These are phyloP conservation scores for Oreohelix idahoensis DNA, from an alignment of 1,140 invertebrate genomes.

Conservation along the genomic window DNA sequence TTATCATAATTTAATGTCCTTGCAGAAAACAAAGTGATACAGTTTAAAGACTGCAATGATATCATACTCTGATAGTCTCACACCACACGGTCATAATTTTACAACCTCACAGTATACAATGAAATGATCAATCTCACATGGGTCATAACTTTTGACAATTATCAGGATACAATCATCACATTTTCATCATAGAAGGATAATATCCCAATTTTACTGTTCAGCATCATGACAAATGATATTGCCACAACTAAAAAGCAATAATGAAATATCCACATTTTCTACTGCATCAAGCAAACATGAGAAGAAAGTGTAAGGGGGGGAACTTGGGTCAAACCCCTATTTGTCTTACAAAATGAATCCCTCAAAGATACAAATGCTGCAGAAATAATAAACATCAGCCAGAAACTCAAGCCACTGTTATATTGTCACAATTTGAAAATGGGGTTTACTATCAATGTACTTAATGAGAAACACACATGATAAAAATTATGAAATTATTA, in stretches of 20 bases:
- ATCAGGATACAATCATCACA: not conserved
- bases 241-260: not conserved
- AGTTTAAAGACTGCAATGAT: not conserved
- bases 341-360: not conserved
- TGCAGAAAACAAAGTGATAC: not conserved
- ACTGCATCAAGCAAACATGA: not conserved
- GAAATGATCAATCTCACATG: not conserved
- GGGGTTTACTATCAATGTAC: not conserved
- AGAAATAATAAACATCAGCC: not conserved
- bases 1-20: no score
- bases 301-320: not conserved
- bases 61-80: not conserved
- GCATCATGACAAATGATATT: not conserved
- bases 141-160: no score
- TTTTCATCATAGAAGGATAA: not conserved
- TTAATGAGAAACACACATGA: not conserved
- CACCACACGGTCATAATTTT: not conserved
- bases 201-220: not conserved
- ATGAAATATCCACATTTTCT: not conserved
- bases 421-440: not conserved
- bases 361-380: not conserved
- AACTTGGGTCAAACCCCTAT: not conserved
- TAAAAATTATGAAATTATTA: not conserved
- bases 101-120: not conserved
- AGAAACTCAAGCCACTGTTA: not conserved